These are phyloP conservation scores for Crotalus tigris DNA, from an alignment of 2,113 vertebrate species.

Conservation along the genomic window DNA sequence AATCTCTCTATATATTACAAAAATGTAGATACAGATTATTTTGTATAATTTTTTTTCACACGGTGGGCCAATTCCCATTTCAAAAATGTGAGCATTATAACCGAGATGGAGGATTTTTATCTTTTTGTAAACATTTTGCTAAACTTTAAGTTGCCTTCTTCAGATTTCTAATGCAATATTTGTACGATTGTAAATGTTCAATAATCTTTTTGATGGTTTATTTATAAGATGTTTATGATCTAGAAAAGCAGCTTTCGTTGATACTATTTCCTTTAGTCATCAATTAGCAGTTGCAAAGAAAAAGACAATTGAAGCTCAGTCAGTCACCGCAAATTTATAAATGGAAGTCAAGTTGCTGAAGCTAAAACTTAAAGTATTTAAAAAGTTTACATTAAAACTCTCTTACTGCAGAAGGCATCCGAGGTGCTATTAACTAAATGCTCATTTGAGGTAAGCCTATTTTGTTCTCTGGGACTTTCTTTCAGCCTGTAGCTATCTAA, in stretches of 20 bases:
- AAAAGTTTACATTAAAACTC: neutral
- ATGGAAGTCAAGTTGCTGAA: too few relatives aligned
- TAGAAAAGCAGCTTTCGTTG: constrained; percentile 74
- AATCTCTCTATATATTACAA: neutral
- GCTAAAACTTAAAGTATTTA: neutral
- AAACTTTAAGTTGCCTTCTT: neutral
- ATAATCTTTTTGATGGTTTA: constrained; percentile 11
- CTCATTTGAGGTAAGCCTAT: too few relatives aligned
- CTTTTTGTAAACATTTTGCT: neutral
- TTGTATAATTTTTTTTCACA: neutral
- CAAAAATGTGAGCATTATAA: neutral
- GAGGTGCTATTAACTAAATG: too few relatives aligned
- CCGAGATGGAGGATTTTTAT: neutral
- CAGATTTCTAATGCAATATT: neutral
- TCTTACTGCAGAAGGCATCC: neutral
- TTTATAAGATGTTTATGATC: constrained; percentile 58
- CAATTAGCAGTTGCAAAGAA: too few relatives aligned
- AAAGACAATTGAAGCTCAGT: too few relatives aligned
- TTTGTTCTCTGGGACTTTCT: too few relatives aligned
- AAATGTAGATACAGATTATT: neutral
- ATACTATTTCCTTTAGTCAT: neutral
- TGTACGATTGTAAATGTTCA: too few relatives aligned
- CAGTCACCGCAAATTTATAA: too few relatives aligned
- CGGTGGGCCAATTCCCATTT: neutral
- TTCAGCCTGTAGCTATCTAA: too few relatives aligned